Evolutionary conservation across 64 coral and sea anemone genomes (phyloP).

Genomic region (Pocillopora damicornis): DNA sequence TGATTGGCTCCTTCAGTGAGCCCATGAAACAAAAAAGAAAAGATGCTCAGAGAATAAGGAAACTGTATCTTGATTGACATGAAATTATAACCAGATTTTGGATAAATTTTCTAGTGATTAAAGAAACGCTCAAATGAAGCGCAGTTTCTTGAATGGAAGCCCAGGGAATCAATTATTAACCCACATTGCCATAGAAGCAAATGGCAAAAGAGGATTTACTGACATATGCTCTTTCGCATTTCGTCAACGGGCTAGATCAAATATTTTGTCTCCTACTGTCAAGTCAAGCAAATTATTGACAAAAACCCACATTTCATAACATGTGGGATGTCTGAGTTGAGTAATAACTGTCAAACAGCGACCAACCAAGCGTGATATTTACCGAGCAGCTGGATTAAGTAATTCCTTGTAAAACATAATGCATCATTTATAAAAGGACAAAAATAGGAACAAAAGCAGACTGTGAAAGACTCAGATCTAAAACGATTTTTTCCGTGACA

Average conservation of each 20-base stretch:
- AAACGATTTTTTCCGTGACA: not conserved
- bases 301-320: not conserved
- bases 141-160: not conserved
- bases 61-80: not conserved
- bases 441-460: slow-evolving; percentile 33
- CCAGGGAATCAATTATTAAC: slow-evolving; percentile 7
- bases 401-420: slow-evolving; percentile 25
- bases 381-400: not conserved
- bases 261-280: not conserved
- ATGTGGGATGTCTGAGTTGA: slow-evolving; percentile 7
- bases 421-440: not conserved
- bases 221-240: not conserved
- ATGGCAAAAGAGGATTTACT: not conserved
- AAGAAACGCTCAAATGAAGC: not conserved
- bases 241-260: not conserved
- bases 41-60: not conserved
- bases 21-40: not conserved
- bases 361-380: slow-evolving; percentile 8
- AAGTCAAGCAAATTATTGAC: slow-evolving; percentile 11
- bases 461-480: not conserved
- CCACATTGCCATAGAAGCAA: not conserved
- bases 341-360: not conserved
- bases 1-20: not conserved
- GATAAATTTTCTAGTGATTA: not conserved
- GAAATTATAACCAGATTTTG: not conserved